Conservation (phyloP, 2,888 invertebrate genomes). For the Calephelis perditalis region DNA sequence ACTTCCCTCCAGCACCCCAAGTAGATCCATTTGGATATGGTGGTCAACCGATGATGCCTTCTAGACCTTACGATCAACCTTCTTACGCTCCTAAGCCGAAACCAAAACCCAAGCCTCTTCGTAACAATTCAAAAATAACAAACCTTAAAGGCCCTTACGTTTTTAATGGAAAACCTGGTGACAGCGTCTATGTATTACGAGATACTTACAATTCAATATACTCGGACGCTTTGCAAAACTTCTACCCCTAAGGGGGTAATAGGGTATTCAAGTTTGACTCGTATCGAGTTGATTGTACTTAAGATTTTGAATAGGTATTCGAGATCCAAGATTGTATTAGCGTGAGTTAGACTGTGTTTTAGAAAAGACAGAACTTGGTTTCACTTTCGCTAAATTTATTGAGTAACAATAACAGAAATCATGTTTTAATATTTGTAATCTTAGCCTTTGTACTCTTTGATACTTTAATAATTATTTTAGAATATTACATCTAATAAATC, state of each 20-base stretch:
- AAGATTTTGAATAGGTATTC: background rate
- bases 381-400: too few relatives aligned
- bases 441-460: too few relatives aligned
- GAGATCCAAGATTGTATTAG: background rate
- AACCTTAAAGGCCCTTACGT: slow-evolving; percentile 85
- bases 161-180: slow-evolving; percentile 87
- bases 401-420: too few relatives aligned
- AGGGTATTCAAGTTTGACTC: slow-evolving; percentile 50
- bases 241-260: slow-evolving; percentile 77
- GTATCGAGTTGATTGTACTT: slow-evolving; percentile 54
- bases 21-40: slow-evolving; percentile 66
- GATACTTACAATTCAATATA: slow-evolving; percentile 83
- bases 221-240: slow-evolving; percentile 82
- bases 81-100: slow-evolving; percentile 43
- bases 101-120: slow-evolving; percentile 68
- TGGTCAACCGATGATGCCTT: slow-evolving; percentile 50
- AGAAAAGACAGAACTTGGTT: too few relatives aligned
- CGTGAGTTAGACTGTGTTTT: too few relatives aligned
- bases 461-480: too few relatives aligned
- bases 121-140: slow-evolving; percentile 81
- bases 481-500: too few relatives aligned
- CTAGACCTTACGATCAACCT: slow-evolving; percentile 54
- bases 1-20: slow-evolving; percentile 54
- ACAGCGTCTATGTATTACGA: slow-evolving; percentile 80
- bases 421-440: too few relatives aligned